Base-by-base conservation (phyloP, 2,888 invertebrate species). In the Morpho deidamia region DNA sequence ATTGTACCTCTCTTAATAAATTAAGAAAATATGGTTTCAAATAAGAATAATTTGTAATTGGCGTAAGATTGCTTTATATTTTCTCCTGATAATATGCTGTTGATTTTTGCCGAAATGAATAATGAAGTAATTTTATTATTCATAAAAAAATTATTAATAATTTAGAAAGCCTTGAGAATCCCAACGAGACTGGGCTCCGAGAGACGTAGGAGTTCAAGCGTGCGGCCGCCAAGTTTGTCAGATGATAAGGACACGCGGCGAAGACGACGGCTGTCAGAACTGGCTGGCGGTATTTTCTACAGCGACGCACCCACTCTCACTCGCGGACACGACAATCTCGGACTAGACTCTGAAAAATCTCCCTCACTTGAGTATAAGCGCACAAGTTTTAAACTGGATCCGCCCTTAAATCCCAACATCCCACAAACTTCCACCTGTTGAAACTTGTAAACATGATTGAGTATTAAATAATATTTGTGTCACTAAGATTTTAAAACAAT, bases 221-320 rank as follows among this genome's bases (percentile, higher is more conserved):
- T 89, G 51, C 82, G 87, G 1, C 85, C 89, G 10, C 83, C 87
- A 32, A 74, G 81, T 63, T 57, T 83, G 42, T 64, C 77, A 9
- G 81, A 89, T 65, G 83, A 85, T 69, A 90, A 86, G 67, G 90
- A 90, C 69, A 82, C 81, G 53, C 73, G 86, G 14, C 78, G 90
- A 7, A 74, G 88, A 33, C 80, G 90, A 1, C 74, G 89, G 8
- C 78, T 90, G 11, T 90, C 90, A 7, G 87, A 89, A 61, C 66
- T 89, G 63, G 89, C 90, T 1, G 90, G 90, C 33, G 90, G 90
- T 7, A 83, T 88, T 39, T 90, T 89, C 76, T 90, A 90, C 75
- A 87, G 86, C 68, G 87, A 87, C 60, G 66, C 70, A 7, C 67
- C 71, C 7, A 67, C 74, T 1, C 74, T 80, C 53, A 66, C 77